Evolutionary conservation across 1,140 invertebrate genomes (phyloP).

Genomic region (Zaprionus taronus): DNA sequence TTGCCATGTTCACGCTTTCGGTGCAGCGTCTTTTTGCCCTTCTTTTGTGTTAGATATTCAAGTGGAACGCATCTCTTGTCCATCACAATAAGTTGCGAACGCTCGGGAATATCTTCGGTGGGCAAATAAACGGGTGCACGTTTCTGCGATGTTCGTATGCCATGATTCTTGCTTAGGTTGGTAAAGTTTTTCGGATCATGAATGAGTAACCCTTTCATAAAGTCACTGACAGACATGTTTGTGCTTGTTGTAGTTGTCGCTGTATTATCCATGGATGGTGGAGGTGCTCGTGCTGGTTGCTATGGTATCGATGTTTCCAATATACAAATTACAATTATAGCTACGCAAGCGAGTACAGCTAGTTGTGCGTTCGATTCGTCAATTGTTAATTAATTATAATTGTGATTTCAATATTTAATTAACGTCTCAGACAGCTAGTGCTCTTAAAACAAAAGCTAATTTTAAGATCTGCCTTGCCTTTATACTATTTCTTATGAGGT

Average conservation of each 20-base stretch:
- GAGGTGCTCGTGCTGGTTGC: background rate
- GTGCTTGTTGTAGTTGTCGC: slow-evolving; percentile 86
- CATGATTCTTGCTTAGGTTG: slow-evolving; percentile 93
- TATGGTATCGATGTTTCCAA: slow-evolving; percentile 28
- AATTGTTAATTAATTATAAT: background rate
- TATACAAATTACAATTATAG: background rate
- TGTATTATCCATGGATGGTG: slow-evolving; percentile 47
- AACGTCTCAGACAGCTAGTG: slow-evolving; percentile 25
- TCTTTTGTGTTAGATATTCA: slow-evolving; percentile 96
- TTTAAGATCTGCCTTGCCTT: slow-evolving; percentile 1
- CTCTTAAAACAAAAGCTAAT: slow-evolving; percentile 19
- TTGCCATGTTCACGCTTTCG: slow-evolving; percentile 85
- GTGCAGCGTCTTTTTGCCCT: slow-evolving; percentile 93
- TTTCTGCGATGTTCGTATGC: slow-evolving; percentile 92
- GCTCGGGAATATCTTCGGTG: slow-evolving; percentile 93
- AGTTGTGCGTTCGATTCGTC: background rate
- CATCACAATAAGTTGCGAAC: slow-evolving; percentile 97
- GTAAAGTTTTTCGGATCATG: slow-evolving; percentile 96
- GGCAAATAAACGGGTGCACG: slow-evolving; percentile 95
- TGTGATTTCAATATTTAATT: slow-evolving; percentile 12
- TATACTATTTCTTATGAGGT: slow-evolving; percentile 24
- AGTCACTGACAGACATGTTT: slow-evolving; percentile 87
- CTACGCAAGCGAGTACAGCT: background rate
- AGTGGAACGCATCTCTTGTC: slow-evolving; percentile 97
- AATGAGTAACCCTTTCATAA: slow-evolving; percentile 95